A percentile compares a stretch with the other conserved stretches of the same genome.
phyloP scores from a whole-genome alignment of 1,140 invertebrate genomes.

The Lordiphosa stackelbergi region DNA sequence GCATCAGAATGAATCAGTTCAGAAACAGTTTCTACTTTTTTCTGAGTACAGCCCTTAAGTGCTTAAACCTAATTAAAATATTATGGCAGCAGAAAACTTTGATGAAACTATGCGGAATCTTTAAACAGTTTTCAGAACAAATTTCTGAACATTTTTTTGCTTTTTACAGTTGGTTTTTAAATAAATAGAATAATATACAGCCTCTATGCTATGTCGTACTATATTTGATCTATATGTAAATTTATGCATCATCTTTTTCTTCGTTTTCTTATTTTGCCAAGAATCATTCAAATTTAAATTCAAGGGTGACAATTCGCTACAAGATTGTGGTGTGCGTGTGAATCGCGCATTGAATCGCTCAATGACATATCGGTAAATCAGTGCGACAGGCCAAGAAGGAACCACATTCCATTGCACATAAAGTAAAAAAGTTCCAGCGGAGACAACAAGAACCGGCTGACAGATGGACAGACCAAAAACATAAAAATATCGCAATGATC shows the following conservation, averaged over 20 bases:
- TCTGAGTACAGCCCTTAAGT: no score
- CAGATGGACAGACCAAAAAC: conserved; percentile 52
- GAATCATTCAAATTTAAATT: conserved; percentile 49
- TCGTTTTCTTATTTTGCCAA: not conserved
- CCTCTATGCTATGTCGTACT: no score
- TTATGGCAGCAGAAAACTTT: no score
- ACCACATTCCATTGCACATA: conserved; percentile 59
- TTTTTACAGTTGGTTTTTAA: no score
- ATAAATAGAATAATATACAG: no score
- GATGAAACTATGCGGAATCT: no score
- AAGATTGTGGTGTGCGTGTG: conserved; percentile 9
- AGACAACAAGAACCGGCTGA: conserved; percentile 28
- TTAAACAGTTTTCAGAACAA: no score
- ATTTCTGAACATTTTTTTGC: no score
- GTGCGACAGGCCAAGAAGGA: conserved; percentile 23
- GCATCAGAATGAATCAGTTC: no score
- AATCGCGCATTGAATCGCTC: conserved; percentile 60
- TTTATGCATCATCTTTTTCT: conserved; percentile 35
- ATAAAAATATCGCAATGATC: conserved; percentile 72
- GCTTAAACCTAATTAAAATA: no score
- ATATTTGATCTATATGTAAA: conserved; percentile 24
- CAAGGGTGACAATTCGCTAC: conserved; percentile 39
- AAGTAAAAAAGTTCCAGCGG: conserved; percentile 39
- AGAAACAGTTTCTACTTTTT: no score
- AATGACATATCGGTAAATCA: conserved; percentile 70